Conservation (phyloP, 1,140 invertebrate genomes). For the Penaeus chinensis region DNA sequence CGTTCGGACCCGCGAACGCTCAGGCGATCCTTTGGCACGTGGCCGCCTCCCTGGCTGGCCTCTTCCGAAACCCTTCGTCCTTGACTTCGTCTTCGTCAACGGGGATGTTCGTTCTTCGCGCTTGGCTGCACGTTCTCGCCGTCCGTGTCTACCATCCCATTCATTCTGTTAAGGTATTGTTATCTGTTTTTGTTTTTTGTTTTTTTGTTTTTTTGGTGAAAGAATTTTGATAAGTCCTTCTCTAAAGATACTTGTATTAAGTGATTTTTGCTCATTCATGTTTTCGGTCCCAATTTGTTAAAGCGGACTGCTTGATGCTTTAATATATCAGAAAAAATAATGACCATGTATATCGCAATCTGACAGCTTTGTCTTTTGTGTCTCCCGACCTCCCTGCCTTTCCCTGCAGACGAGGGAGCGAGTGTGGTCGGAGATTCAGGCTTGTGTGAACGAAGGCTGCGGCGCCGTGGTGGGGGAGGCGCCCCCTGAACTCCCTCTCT, state of each 20-base stretch:
- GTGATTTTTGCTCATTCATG: too few species aligned
- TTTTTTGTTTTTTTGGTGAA: not conserved
- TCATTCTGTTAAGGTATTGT: slow-evolving; percentile 18
- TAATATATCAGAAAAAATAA: too few species aligned
- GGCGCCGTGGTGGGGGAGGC: slow-evolving; percentile 26
- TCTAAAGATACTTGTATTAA: too few species aligned
- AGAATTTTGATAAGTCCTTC: too few species aligned
- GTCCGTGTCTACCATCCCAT: slow-evolving; percentile 18
- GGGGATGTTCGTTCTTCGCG: not conserved
- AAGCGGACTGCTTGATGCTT: too few species aligned
- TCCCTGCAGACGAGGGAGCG: not conserved
- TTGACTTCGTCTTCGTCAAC: not conserved
- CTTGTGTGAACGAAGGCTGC: slow-evolving; percentile 18
- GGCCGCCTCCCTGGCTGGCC: slow-evolving; percentile 3
- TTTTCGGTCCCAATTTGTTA: too few species aligned
- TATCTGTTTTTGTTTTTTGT: not conserved
- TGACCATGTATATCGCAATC: too few species aligned
- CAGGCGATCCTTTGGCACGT: slow-evolving; percentile 29
- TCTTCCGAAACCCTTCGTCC: not conserved
- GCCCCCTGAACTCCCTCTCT: slow-evolving; percentile 1
- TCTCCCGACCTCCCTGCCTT: too few species aligned
- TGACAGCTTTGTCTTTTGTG: too few species aligned
- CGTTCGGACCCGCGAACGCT: slow-evolving; percentile 23
- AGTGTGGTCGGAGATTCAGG: slow-evolving; percentile 11
- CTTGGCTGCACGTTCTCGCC: slow-evolving; percentile 45